These are phyloP conservation scores for Ramphastos sulfuratus DNA, from an alignment of 2,113 vertebrate species.

Conservation along the genomic window DNA sequence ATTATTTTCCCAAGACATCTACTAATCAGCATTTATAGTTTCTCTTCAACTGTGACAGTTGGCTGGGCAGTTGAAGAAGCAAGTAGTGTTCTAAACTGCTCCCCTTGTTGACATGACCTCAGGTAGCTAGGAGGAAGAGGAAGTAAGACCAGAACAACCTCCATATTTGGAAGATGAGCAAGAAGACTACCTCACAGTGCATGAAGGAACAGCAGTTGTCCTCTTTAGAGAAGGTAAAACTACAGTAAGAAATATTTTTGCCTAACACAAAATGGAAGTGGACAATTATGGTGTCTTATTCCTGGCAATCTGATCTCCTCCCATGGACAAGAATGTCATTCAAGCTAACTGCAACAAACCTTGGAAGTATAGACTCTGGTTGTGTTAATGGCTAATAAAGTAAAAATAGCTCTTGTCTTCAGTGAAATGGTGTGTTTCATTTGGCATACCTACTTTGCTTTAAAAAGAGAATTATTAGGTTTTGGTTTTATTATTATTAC, in stretches of 20 bases:
- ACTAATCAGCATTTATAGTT: not conserved
- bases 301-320: not conserved
- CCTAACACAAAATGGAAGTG: not conserved
- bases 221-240: conserved; percentile 12
- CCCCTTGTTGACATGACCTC: conserved; percentile 4
- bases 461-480: not conserved
- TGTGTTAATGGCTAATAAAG: not conserved
- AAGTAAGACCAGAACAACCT: not conserved
- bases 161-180: not conserved
- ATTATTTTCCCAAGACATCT: not conserved
- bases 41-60: not conserved
- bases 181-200: not conserved
- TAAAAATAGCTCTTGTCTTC: not conserved
- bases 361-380: not conserved
- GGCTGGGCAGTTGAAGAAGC: not conserved
- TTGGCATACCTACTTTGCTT: not conserved
- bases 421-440: not conserved
- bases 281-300: not conserved
- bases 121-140: not conserved
- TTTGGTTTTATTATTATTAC: not conserved
- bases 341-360: not conserved
- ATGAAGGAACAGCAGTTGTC: not conserved
- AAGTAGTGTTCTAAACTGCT: not conserved
- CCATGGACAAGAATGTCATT: not conserved
- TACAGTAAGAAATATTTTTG: not conserved